phyloP scores from a whole-genome alignment of 2,797 vertebrate genomes.

The Melanotaenia boesemani region DNA sequence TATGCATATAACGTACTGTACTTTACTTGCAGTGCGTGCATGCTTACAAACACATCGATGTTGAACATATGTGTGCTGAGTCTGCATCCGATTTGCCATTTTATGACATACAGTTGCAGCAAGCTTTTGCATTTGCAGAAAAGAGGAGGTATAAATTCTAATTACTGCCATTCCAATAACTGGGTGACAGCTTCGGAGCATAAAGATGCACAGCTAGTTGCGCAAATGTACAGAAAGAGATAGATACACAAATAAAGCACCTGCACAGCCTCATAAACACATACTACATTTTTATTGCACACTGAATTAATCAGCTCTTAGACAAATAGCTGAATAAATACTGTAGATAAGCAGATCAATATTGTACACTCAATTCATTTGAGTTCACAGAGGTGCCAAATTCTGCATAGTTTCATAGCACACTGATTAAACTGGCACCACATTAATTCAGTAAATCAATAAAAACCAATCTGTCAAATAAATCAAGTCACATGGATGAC shows the following conservation, averaged over 20 bases:
- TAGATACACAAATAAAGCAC: constrained; percentile 55
- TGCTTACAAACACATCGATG: constrained; percentile 23
- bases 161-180: constrained; percentile 53
- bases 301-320: constrained; percentile 82
- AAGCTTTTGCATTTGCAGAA: constrained; percentile 27
- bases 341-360: constrained; percentile 83
- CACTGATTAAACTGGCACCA: constrained; percentile 84
- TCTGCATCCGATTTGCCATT: constrained; percentile 28
- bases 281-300: constrained; percentile 66
- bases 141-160: constrained; percentile 22
- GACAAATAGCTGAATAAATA: constrained; percentile 86
- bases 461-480: constrained; percentile 85
- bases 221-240: constrained; percentile 45
- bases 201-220: constrained; percentile 69
- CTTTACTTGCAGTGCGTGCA: not conserved
- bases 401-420: constrained; percentile 78
- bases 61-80: constrained; percentile 14
- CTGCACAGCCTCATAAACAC: constrained; percentile 52
- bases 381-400: constrained; percentile 85
- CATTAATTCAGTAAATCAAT: constrained; percentile 86
- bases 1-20: constrained; percentile 18
- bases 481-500: constrained; percentile 78
- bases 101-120: constrained; percentile 23
- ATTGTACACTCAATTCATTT: constrained; percentile 83
- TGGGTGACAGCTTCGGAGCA: constrained; percentile 56